Base-by-base conservation (phyloP, 2,113 vertebrate species). In the Terrapene triunguis region DNA sequence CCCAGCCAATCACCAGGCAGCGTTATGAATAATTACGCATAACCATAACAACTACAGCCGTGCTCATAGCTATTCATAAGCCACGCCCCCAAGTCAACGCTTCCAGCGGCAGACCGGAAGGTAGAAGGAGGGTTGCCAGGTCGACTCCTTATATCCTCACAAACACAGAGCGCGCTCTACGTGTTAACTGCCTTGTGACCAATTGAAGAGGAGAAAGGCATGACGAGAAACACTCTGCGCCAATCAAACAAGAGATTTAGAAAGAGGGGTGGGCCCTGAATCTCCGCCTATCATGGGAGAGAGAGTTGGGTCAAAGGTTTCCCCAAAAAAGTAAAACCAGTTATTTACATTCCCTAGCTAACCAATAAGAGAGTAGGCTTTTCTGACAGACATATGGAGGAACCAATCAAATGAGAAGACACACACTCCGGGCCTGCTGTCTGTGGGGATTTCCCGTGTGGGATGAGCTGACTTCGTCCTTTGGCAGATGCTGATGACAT, bases 381-480 rank as follows among this genome's bases (percentile, higher is more conserved):
- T 29, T 80, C 84, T 74, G 8, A 96, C 27, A 10, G 81, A 51
- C 62, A 54, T 5, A 1, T 14, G 7, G 4, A 4, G 12, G 2
- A 65, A n/a, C 93, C 92, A 97, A 82, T 96, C 19, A 80, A 4
- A 10, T 0, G 0, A 16, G 10, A 29, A 0, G 2, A 25, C 5
- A 0, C 2, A 29, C 3, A 42, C 4, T 0, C 55, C 29, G 24
- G 2, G 0, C 1, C 1, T 1, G 1, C 5, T 1, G 14, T 54
- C 2, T 12, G 42, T 9, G 79, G 85, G 42, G 55, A n/a, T 92
- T 84, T 87, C 62, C 80, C 76, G 29, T 13, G 8, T 22, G 6
- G 25, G 1, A 27, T 11, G 11, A 0, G 13, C 3, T 2, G 74
- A 11, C 3, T 42, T 51, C 4, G 25, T 35, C 11, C 21, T 54